Percentiles rank a stretch among this genome's conserved stretches.
Conservation (phyloP, 2,888 invertebrate species). For the Myopa tessellatipennis region DNA sequence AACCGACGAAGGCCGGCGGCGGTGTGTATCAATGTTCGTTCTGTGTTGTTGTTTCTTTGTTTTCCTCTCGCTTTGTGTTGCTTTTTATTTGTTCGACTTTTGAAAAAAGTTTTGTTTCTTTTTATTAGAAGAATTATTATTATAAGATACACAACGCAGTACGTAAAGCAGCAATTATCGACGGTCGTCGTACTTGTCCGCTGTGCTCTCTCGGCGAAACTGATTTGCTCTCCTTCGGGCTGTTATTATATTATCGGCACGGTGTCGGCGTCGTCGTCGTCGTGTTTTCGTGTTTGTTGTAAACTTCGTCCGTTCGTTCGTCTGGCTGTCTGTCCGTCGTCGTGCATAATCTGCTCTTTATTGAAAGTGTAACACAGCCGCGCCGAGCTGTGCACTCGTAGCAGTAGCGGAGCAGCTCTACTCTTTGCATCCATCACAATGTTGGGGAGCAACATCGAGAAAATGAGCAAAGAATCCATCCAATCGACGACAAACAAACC, state of each 20-base stretch:
- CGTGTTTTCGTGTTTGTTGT: slow-evolving; percentile 19
- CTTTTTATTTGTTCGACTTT: not conserved
- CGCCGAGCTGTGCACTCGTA: slow-evolving; percentile 3
- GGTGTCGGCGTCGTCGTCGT: not conserved
- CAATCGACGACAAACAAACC: slow-evolving; percentile 9
- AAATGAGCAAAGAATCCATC: not conserved
- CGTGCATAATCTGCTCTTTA: slow-evolving; percentile 24
- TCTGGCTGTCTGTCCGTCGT: slow-evolving; percentile 1
- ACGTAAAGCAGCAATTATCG: slow-evolving; percentile 30
- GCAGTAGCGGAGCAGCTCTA: not conserved
- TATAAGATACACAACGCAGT: slow-evolving; percentile 2
- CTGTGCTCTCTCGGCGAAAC: slow-evolving; percentile 39
- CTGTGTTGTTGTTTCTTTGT: not conserved
- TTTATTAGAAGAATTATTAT: slow-evolving; percentile 9
- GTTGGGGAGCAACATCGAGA: not conserved
- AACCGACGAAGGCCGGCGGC: not conserved
- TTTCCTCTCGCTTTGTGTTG: not conserved
- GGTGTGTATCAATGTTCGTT: not conserved
- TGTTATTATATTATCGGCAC: slow-evolving; percentile 37
- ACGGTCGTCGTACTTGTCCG: slow-evolving; percentile 36
- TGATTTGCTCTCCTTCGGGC: slow-evolving; percentile 40
- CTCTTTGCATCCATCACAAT: not conserved
- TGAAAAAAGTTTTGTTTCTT: not conserved
- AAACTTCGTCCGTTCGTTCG: slow-evolving; percentile 3
- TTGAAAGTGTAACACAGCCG: slow-evolving; percentile 25